phyloP scores from a whole-genome alignment of 2,888 invertebrate species.

The Pheosia tremula region DNA sequence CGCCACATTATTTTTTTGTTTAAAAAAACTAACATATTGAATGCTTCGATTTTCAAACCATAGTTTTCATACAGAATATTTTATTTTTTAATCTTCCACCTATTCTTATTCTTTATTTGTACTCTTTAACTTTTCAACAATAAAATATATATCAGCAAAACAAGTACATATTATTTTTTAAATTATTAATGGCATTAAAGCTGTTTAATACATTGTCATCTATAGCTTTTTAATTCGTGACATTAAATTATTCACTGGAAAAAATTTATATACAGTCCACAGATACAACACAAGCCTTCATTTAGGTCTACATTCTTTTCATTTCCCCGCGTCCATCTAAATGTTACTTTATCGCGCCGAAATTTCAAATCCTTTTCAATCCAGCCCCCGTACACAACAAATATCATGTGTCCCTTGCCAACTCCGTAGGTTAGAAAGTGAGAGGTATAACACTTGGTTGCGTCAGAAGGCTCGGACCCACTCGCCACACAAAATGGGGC shows the following conservation, averaged over 20 bases:
- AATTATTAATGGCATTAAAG: no score
- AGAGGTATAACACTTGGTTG: constrained; percentile 36
- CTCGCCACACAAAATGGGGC: no score
- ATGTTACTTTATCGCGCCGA: constrained; percentile 31
- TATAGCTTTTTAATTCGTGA: neutral
- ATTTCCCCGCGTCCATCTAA: constrained; percentile 35
- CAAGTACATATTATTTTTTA: no score
- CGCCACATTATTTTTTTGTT: no score
- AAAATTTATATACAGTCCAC: constrained; percentile 9
- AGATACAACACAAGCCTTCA: constrained; percentile 27
- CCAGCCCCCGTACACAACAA: constrained; percentile 48
- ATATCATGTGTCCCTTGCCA: constrained; percentile 40
- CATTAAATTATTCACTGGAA: constrained; percentile 13
- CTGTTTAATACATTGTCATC: no score
- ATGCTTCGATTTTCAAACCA: no score
- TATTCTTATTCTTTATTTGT: no score
- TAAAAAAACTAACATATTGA: no score
- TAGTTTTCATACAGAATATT: no score
- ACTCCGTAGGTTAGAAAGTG: constrained; percentile 38
- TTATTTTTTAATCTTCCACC: no score
- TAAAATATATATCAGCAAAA: no score
- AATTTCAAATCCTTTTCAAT: constrained; percentile 62
- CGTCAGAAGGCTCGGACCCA: constrained; percentile 36
- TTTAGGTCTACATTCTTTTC: constrained; percentile 36
- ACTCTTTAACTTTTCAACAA: no score